Conservation (phyloP, 2,797 vertebrate genomes). For the Austrolebias charrua region DNA sequence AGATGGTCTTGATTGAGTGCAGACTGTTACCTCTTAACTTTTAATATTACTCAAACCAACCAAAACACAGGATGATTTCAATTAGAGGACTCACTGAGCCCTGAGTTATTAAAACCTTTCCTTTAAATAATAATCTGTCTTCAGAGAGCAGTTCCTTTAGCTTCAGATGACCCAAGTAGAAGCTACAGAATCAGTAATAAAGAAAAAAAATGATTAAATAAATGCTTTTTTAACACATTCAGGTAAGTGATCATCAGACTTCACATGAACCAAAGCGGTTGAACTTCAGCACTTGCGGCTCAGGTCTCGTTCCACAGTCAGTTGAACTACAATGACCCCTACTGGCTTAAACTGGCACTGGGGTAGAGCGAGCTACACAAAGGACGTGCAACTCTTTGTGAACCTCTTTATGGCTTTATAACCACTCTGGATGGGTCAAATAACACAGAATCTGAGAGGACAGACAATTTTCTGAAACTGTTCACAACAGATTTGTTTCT, state of each 20-base stretch:
- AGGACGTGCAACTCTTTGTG: slow-evolving; percentile 46
- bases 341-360: slow-evolving; percentile 69
- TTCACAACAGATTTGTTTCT: too few relatives aligned
- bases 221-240: slow-evolving; percentile 13
- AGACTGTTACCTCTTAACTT: slow-evolving; percentile 11
- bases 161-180: slow-evolving; percentile 17
- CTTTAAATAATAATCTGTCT: too few relatives aligned
- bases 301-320: slow-evolving; percentile 49
- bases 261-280: slow-evolving; percentile 21
- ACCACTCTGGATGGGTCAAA: slow-evolving; percentile 11
- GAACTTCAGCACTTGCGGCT: slow-evolving; percentile 11
- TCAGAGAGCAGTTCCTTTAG: neutral
- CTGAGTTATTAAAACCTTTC: too few relatives aligned
- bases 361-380: slow-evolving; percentile 21
- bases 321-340: slow-evolving; percentile 85
- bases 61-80: slow-evolving; percentile 6
- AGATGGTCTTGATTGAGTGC: slow-evolving; percentile 11
- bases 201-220: slow-evolving; percentile 7
- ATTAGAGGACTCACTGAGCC: too few relatives aligned
- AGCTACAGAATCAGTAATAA: slow-evolving; percentile 20
- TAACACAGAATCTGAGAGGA: neutral
- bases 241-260: slow-evolving; percentile 22
- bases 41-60: slow-evolving; percentile 13
- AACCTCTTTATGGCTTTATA: slow-evolving; percentile 44
- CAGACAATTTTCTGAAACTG: too few relatives aligned